A percentile compares a stretch with the other conserved stretches of the same genome.
Evolutionary conservation across 2,888 invertebrate species (phyloP).

Genomic region (Esperia sulphurella): DNA sequence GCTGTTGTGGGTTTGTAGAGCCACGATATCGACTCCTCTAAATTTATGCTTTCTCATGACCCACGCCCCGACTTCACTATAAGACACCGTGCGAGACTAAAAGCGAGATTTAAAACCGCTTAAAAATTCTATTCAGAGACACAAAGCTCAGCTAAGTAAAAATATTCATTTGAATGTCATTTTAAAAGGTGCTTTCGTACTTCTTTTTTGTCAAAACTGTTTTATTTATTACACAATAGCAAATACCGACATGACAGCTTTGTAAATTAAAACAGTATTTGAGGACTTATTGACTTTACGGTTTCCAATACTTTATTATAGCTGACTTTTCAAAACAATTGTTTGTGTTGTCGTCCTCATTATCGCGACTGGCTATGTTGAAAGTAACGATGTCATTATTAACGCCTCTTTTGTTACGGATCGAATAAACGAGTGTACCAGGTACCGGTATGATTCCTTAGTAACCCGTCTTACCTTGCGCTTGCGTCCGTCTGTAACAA

Average conservation of each 20-base stretch:
- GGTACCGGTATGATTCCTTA: constrained; percentile 57
- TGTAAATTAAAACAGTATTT: constrained; percentile 5
- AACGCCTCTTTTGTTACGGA: constrained; percentile 68
- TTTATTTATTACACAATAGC: constrained; percentile 14
- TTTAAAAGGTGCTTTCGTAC: constrained; percentile 22
- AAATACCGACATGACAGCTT: background rate
- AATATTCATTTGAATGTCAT: constrained; percentile 41
- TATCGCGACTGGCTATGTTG: constrained; percentile 40
- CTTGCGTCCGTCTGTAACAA: constrained; percentile 50
- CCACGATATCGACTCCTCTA: constrained; percentile 63
- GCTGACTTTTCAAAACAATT: constrained; percentile 23
- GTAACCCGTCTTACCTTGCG: constrained; percentile 58
- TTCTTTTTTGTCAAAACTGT: constrained; percentile 22
- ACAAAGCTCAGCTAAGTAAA: constrained; percentile 31
- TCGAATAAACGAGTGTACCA: constrained; percentile 53
- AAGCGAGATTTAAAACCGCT: constrained; percentile 40
- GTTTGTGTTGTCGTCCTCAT: constrained; percentile 45
- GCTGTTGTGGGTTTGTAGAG: constrained; percentile 71
- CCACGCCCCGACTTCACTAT: constrained; percentile 50
- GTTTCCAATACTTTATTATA: constrained; percentile 3
- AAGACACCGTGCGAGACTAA: constrained; percentile 37
- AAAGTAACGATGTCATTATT: constrained; percentile 71
- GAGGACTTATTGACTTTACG: background rate
- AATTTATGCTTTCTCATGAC: constrained; percentile 77
- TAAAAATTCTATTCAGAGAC: constrained; percentile 47